Evolutionary conservation across 2,888 invertebrate species (phyloP), one percentile per base, ranked within the genome.

Genomic region (Callosobruchus maculatus): DNA sequence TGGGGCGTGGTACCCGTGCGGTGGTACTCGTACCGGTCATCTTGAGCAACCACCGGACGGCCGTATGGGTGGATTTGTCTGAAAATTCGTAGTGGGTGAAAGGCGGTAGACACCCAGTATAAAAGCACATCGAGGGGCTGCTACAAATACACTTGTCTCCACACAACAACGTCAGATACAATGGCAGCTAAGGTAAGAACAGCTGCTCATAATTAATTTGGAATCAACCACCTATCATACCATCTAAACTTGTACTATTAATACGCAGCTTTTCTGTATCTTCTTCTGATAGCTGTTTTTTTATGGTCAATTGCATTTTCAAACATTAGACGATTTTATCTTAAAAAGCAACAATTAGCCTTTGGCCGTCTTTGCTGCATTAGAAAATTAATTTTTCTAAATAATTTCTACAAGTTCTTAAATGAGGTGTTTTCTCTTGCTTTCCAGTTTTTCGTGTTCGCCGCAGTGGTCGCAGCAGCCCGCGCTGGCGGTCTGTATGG

Each of bases 401-500:
- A 68, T 68, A 9, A 68, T 68, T 21, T 79, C 22, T 76, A 76
- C 73, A 73, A 0, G n/a, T n/a, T n/a, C n/a, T n/a, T n/a, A n/a
- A n/a, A n/a, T n/a, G n/a, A n/a, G n/a, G n/a, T n/a, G n/a, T n/a
- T n/a, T n/a, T n/a, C n/a, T n/a, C n/a, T n/a, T n/a, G n/a, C n/a
- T n/a, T n/a, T n/a, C n/a, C 77, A 83, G 83, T 77, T 82, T 74
- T 72, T 80, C 67, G 68, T 81, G 66, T 77, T 84, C 72, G 79
- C 81, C 31, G 82, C 83, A 26, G 73, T 81, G n/a, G 76, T 82
- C 30, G 82, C 82, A 66, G 79, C 81, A 70, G 83, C 81, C 72
- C 77, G 75, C 9, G 81, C 80, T 22, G 81, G 80, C 66, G 79
- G 79, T 20, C 79, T 85, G n/a, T n/a, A n/a, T n/a, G n/a, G n/a